Base-by-base conservation (phyloP, 1,140 invertebrate species). In the Lepidurus packardi region DNA sequence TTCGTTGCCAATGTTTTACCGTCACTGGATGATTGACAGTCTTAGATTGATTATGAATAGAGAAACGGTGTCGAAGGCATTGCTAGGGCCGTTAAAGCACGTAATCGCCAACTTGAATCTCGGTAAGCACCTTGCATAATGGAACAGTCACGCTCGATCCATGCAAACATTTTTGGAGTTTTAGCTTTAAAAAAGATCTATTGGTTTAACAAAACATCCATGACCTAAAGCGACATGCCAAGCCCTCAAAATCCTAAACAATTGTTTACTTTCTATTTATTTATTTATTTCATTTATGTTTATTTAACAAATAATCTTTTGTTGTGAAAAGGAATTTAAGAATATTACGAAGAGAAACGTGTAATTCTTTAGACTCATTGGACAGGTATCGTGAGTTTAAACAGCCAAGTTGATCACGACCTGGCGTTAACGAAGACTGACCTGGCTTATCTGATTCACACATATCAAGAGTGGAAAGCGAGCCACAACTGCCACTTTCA, bases 391-490 rank as follows among this genome's bases (percentile, higher is more conserved):
- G 75, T 73, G 82, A 84, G 82, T 3, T 45, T 83, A 3, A 81
- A 83, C 45, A 85, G 85, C 77, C 80, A 80, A 44, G 78, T 80
- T 42, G 80, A 81, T 74, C 79, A 82, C 75, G 80, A 81, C 11
- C 44, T 85, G 43, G 85, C 85, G 79, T 81, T 86, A n/a, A 82
- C 80, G n/a, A 75, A 82, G 41, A 77, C 82, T 13, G 84, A 85
- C 76, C 76, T 84, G 6, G 43, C 80, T 8, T 84, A 82, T 78
- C 76, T 85, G 1, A 74, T 85, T n/a, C 80, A 84, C 43, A 82
- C 81, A n/a, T 80, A 82, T 74, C 76, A 82, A 78, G 85, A 86
- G 79, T 77, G 78, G 53, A 65, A 65, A 65, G 53, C 53, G 53
- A 65, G 53, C 13, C 53, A 5, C 16, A 16, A 65, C 16, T 65